Conservation (phyloP, 2,113 vertebrate genomes). For the Sceloporus tristichus region DNA sequence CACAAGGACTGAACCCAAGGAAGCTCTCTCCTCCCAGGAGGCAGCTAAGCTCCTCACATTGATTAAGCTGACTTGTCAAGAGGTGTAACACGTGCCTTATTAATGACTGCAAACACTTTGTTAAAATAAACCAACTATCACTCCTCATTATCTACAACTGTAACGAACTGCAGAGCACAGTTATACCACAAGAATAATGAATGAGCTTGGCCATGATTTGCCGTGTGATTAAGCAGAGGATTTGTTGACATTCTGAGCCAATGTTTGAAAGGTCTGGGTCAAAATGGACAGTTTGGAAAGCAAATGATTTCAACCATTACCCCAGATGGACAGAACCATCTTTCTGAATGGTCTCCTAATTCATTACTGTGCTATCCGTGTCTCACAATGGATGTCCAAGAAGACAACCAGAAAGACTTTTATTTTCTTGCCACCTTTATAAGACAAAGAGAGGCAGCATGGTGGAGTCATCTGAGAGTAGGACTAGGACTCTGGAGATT, state of each 20-base stretch:
- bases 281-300: background rate
- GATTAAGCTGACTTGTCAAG: conserved; percentile 23
- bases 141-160: conserved; percentile 25
- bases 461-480: too few species aligned
- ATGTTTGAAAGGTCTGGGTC: background rate
- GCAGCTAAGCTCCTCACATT: background rate
- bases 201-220: conserved; percentile 5
- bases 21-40: background rate
- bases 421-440: background rate
- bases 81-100: conserved; percentile 7
- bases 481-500: too few species aligned
- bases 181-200: conserved; percentile 4
- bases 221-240: background rate
- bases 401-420: background rate
- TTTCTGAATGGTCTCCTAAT: background rate
- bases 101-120: conserved; percentile 7
- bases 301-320: background rate
- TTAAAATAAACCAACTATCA: conserved; percentile 17
- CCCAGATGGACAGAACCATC: background rate
- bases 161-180: conserved; percentile 8
- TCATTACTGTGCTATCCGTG: too few species aligned
- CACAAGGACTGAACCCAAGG: background rate
- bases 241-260: background rate
- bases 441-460: background rate
- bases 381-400: background rate